Conservation (phyloP, 2,797 vertebrate species). For the Streptopelia turtur region DNA sequence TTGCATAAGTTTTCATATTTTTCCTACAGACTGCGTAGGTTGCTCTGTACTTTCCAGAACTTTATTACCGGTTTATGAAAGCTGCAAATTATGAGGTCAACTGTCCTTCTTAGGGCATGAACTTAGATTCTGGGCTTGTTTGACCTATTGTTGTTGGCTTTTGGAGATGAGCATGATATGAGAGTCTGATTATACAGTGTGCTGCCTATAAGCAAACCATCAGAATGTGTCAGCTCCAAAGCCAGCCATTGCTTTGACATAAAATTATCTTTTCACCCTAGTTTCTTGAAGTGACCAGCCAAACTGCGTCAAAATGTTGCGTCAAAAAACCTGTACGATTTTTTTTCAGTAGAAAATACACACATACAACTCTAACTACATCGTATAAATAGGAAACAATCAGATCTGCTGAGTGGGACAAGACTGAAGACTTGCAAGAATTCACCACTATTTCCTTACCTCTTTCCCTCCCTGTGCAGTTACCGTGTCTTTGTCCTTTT, state of each 20-base stretch:
- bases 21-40: neutral
- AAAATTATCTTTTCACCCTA: neutral
- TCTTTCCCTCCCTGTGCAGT: neutral
- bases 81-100: neutral
- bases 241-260: neutral
- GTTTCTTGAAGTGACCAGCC: neutral
- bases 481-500: neutral
- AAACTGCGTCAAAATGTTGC: neutral
- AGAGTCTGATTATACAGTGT: neutral
- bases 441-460: neutral
- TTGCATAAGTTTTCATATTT: neutral
- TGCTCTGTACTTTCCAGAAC: neutral
- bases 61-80: neutral
- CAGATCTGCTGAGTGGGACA: neutral
- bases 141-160: neutral
- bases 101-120: neutral
- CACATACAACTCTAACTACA: neutral
- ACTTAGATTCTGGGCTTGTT: neutral
- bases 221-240: neutral
- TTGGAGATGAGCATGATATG: neutral
- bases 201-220: neutral
- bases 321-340: neutral
- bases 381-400: neutral
- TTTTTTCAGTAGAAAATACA: neutral
- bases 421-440: neutral